phyloP scores from a whole-genome alignment of 2,888 invertebrate genomes.

The Cosmopolites sordidus region DNA sequence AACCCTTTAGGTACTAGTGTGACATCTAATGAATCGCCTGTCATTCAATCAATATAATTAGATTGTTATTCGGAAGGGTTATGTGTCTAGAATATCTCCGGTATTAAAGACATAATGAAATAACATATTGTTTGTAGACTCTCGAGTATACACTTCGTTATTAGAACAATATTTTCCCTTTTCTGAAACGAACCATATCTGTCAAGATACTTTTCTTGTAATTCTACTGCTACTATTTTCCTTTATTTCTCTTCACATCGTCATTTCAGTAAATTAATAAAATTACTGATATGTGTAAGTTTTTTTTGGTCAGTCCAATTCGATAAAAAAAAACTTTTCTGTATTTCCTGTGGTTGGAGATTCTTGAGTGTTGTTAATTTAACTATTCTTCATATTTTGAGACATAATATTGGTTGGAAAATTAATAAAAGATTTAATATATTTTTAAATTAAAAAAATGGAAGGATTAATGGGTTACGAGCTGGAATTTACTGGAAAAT shows the following conservation, averaged over 20 bases:
- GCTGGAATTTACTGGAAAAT: no score
- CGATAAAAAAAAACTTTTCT: no score
- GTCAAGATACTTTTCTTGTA: slow-evolving; percentile 17
- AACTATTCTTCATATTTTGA: no score
- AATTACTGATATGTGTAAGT: slow-evolving; percentile 3
- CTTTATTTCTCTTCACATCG: slow-evolving; percentile 6
- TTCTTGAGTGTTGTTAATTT: no score
- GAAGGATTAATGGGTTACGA: no score
- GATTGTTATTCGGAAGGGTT: slow-evolving; percentile 48
- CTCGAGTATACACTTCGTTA: slow-evolving; percentile 32
- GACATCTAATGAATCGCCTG: slow-evolving; percentile 51
- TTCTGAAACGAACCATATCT: slow-evolving; percentile 15
- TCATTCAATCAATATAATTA: slow-evolving; percentile 53
- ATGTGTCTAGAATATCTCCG: slow-evolving; percentile 46
- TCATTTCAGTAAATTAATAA: slow-evolving; percentile 10
- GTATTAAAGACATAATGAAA: slow-evolving; percentile 44
- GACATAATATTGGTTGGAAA: no score
- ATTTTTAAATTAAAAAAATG: no score
- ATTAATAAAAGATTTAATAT: no score
- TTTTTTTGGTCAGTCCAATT: not conserved
- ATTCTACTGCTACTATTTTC: slow-evolving; percentile 9
- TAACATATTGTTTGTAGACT: slow-evolving; percentile 42
- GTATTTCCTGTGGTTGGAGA: no score
- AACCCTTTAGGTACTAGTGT: slow-evolving; percentile 35
- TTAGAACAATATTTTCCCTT: slow-evolving; percentile 29